Conservation (phyloP, 2,888 invertebrate species). For the Meandrusa payeni region DNA sequence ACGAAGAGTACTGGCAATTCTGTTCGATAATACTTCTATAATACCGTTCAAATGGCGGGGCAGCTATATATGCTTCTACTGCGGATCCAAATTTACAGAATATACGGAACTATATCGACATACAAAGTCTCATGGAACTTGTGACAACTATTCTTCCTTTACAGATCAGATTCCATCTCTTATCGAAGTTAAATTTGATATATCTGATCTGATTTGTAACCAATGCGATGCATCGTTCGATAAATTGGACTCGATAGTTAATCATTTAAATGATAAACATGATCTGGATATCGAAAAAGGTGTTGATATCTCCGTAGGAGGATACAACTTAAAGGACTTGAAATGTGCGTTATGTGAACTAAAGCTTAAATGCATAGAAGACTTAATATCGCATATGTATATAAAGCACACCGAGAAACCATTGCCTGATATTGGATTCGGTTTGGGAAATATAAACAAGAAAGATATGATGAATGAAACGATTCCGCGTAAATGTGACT, state of each 20-base stretch:
- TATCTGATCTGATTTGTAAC: conserved; percentile 28
- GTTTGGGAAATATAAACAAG: no score
- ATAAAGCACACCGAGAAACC: not conserved
- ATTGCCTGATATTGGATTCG: no score
- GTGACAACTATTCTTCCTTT: conserved; percentile 25
- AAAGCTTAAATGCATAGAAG: conserved; percentile 11
- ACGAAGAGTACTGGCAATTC: conserved; percentile 35
- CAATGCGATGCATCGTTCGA: conserved; percentile 28
- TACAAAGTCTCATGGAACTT: conserved; percentile 34
- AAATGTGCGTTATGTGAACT: conserved; percentile 26
- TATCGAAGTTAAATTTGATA: conserved; percentile 28
- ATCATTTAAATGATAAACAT: conserved; percentile 29
- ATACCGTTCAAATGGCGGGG: conserved; percentile 40
- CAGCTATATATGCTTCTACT: conserved; percentile 35
- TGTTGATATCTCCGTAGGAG: conserved; percentile 1
- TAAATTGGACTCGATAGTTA: conserved; percentile 27
- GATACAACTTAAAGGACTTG: conserved; percentile 24
- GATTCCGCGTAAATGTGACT: no score
- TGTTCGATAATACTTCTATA: conserved; percentile 37
- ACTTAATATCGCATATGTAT: conserved; percentile 11
- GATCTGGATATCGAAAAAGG: conserved; percentile 14
- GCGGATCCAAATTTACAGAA: conserved; percentile 29
- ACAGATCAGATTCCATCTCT: conserved; percentile 21
- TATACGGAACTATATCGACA: conserved; percentile 34
- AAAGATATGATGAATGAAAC: no score